phyloP scores from a whole-genome alignment of 2,888 invertebrate species.

The Serrognathus titanus region DNA sequence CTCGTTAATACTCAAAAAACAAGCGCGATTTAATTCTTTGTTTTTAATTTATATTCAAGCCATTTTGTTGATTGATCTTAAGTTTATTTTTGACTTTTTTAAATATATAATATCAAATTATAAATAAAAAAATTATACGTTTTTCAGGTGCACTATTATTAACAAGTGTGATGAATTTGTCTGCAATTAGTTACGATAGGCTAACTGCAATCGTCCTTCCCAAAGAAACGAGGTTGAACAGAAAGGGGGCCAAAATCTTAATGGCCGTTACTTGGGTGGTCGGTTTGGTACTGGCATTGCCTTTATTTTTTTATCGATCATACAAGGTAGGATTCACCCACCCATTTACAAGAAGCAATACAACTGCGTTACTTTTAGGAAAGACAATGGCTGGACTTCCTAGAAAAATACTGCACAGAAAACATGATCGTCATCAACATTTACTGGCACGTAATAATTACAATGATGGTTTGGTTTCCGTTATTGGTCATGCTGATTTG shows the following conservation, averaged over 20 bases:
- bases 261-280: constrained; percentile 66
- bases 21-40: too few species aligned
- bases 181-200: constrained; percentile 78
- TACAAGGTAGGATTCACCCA: constrained; percentile 52
- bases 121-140: background rate
- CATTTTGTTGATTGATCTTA: constrained; percentile 2
- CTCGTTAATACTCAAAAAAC: too few species aligned
- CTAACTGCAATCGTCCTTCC: constrained; percentile 76
- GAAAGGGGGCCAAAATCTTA: constrained; percentile 61
- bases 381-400: constrained; percentile 71
- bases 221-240: constrained; percentile 65
- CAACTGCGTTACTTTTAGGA: constrained; percentile 49
- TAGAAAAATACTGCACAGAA: constrained; percentile 75
- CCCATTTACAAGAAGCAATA: too few species aligned
- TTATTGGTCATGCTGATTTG: constrained; percentile 69
- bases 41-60: too few species aligned
- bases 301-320: constrained; percentile 60
- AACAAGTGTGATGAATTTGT: constrained; percentile 73
- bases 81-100: background rate
- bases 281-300: constrained; percentile 61
- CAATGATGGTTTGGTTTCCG: constrained; percentile 76
- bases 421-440: constrained; percentile 59
- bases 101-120: background rate
- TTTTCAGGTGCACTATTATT: constrained; percentile 64
- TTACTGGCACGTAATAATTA: constrained; percentile 76